Percentiles rank a stretch among this genome's conserved stretches.
Conservation (phyloP, 2,113 vertebrate species). For the Hippolais icterina region DNA sequence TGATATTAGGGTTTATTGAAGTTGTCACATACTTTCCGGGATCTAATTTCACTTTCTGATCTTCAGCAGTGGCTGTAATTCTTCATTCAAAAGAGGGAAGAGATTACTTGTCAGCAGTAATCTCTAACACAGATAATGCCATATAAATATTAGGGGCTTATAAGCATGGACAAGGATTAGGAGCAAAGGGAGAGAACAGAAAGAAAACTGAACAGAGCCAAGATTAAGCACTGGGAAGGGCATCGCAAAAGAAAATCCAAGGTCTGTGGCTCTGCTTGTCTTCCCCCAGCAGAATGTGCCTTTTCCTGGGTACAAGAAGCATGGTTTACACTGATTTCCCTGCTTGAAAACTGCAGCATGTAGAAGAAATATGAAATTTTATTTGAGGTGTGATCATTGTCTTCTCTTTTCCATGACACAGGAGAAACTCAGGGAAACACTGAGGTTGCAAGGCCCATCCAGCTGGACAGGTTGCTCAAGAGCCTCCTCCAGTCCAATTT, state of each 20-base stretch:
- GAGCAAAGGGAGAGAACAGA: constrained; percentile 50
- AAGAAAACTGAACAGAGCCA: constrained; percentile 55
- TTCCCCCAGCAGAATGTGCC: background rate
- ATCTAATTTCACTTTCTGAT: constrained; percentile 66
- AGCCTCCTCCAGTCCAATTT: background rate
- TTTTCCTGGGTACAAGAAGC: background rate
- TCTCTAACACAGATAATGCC: constrained; percentile 60
- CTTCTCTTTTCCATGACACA: too few relatives aligned
- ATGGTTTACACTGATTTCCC: background rate
- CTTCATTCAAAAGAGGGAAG: constrained; percentile 45
- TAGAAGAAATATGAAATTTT: background rate
- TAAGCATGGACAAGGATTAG: constrained; percentile 66
- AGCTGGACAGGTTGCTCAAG: background rate
- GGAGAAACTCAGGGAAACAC: background rate
- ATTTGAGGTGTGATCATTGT: background rate
- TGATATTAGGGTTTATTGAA: constrained; percentile 20
- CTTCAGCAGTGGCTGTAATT: constrained; percentile 50
- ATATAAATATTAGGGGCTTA: constrained; percentile 69
- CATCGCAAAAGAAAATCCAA: background rate
- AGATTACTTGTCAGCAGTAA: constrained; percentile 68
- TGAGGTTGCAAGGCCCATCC: background rate
- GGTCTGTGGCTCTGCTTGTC: background rate
- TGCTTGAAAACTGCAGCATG: background rate
- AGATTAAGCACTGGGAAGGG: constrained; percentile 58
- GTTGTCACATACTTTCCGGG: background rate